Base-by-base conservation (phyloP, 2,888 invertebrate species). In the Sphecodes monilicornis region DNA sequence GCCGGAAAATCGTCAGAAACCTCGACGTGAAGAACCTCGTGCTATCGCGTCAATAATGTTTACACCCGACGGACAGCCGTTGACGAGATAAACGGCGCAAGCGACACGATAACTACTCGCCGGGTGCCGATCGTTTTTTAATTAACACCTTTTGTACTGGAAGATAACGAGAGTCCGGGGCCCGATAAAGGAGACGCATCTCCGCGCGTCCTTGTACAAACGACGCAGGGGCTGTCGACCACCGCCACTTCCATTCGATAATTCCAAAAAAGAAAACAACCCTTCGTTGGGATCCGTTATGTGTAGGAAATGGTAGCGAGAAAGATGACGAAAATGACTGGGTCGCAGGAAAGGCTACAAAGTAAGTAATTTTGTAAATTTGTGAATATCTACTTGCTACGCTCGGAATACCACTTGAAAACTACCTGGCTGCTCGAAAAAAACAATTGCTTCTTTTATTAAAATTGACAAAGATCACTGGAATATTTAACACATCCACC, bases 31-130 rank as follows among this genome's bases (percentile, higher is more conserved):
- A 50, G 66, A 36, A 66, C 78, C 46, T 16, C 5, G 16, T 69
- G 88, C 86, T 90, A 90, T 90, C 90, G 90, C 80, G 86, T 90
- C 90, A 90, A 90, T 90, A 89, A 90, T 90, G 90, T 90, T 90
- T 84, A 90, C 91, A 90, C 83, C 85, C 66, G 57, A 82, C 50
- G 85, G 86, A 90, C 86, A 85, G 88, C 74, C 90, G 90, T 90
- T 86, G 90, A 88, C 84, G 89, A 90, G 90, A 90, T 90, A 90
- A 90, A 90, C 90, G 84, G 64, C 66, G 82, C 78, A 82, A 89
- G 86, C 88, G 87, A 88, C 90, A 89, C 90, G 90, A 90, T 90
- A 90, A 90, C 82, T 84, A 81, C 76, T 68, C 77, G 81, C 46
- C 50, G 74, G 66, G 81, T 29, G 60, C 68, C 69, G 71, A 76